A percentile compares a stretch with the other conserved stretches of the same genome.
These are phyloP conservation scores for Polypedilum vanderplanki DNA, from an alignment of 1,140 invertebrate genomes.

Conservation along the genomic window DNA sequence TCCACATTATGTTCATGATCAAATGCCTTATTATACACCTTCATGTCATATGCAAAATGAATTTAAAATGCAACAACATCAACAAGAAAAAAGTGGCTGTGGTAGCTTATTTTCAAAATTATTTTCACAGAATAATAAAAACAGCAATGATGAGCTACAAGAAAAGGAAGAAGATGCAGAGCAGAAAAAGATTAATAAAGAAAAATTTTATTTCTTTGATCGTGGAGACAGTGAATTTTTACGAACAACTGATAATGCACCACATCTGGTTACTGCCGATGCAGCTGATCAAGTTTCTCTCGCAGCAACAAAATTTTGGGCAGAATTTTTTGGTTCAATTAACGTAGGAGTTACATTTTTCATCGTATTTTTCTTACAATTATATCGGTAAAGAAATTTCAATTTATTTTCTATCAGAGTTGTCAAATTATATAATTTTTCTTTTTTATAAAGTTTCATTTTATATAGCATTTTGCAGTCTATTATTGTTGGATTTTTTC, in stretches of 20 bases:
- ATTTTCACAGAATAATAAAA: background rate
- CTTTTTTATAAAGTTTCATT: conserved; percentile 45
- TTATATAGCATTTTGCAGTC: conserved; percentile 52
- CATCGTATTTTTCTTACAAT: conserved; percentile 54
- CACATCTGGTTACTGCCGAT: conserved; percentile 49
- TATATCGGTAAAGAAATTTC: too few species aligned
- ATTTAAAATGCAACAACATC: background rate
- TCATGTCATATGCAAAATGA: background rate
- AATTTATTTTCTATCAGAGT: too few species aligned
- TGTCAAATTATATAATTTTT: conserved; percentile 33
- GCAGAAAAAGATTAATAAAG: conserved; percentile 30
- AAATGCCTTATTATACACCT: background rate
- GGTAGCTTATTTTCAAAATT: background rate
- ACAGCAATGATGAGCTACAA: background rate
- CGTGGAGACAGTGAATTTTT: conserved; percentile 57
- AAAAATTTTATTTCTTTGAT: conserved; percentile 60
- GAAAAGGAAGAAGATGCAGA: background rate
- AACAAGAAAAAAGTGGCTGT: background rate
- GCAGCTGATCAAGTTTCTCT: conserved; percentile 52
- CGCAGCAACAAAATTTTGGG: conserved; percentile 56
- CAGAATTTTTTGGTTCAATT: conserved; percentile 55
- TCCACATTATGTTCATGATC: background rate
- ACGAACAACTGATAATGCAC: conserved; percentile 53
- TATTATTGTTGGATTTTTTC: conserved; percentile 52
- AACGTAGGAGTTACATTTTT: conserved; percentile 54